Base-by-base conservation (phyloP, 2,113 vertebrate genomes). In the Argyrosomus japonicus region DNA sequence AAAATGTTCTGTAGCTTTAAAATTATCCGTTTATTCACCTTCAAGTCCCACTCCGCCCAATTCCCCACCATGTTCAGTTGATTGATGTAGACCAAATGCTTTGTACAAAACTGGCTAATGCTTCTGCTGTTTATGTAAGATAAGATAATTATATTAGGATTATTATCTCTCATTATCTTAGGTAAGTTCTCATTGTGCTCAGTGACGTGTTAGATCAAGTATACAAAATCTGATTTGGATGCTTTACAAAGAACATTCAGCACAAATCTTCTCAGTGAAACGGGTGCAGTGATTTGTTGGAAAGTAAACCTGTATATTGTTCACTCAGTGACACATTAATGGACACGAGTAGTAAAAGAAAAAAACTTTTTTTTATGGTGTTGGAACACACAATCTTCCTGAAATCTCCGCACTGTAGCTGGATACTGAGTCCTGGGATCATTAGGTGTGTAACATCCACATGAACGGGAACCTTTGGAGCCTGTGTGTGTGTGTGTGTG, bases 291-390 rank as follows among this genome's bases (percentile, higher is more conserved):
- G 14, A 70, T 48, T 23, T 45, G 64, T 48, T 58, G 57, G 64
- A 79, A 75, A 56, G 58, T 68, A 43, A 81, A 86, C 62, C 48
- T 68, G 63, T 8, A 74, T 12, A 64, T 77, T 67, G 57, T 86
- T 81, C 19, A 56, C 43, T 57, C 15, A 5, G 0, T 57, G 67
- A 68, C 45, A 65, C 61, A 60, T 65, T 73, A 54, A 61, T 62
- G 12, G 27, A 48, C 72, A 63, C 2, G 43, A 54, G 48, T 13
- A 51, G 70, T 70, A 57, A 56, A 68, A 77, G 12, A 70, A 36
- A 76, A 61, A 47, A 23, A 71, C 15, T 65, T 60, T 62, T 36
- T 10, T 62, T 47, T 10, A 76, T 5, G 9, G 43, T n/a, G 65
- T 47, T 77, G 67, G 64, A 83, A 75, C 27, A 14, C 57, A 19